Evolutionary conservation across 1,140 invertebrate genomes (phyloP).

Genomic region (Theocolax elegans): DNA sequence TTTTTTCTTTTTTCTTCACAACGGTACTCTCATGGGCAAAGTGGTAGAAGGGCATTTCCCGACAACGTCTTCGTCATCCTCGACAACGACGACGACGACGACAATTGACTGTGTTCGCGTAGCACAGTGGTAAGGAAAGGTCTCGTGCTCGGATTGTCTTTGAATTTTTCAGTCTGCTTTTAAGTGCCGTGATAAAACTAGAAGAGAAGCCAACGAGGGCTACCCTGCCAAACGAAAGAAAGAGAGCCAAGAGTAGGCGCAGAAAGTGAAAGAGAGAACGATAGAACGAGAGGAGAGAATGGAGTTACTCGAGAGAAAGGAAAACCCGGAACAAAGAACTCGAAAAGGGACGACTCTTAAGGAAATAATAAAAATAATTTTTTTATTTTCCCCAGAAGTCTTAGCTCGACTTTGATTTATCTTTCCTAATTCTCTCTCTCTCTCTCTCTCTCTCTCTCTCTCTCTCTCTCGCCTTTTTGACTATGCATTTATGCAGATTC

Average conservation of each 20-base stretch:
- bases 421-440: too few relatives aligned
- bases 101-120: constrained; percentile 1
- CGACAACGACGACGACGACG: constrained; percentile 10
- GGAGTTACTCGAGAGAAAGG: too few relatives aligned
- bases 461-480: too few relatives aligned
- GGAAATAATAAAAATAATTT: constrained; percentile 1
- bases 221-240: not conserved
- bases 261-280: not conserved
- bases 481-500: too few relatives aligned
- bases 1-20: constrained; percentile 9
- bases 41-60: not conserved
- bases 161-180: constrained; percentile 39
- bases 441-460: too few relatives aligned
- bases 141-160: constrained; percentile 35
- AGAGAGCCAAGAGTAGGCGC: not conserved
- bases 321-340: too few relatives aligned
- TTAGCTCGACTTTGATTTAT: not conserved
- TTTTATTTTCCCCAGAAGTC: not conserved
- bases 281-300: not conserved
- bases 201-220: not conserved
- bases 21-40: constrained; percentile 3
- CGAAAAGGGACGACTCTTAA: too few relatives aligned
- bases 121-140: not conserved
- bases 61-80: constrained; percentile 13
- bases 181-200: constrained; percentile 36